Percentiles rank a stretch among this genome's conserved stretches.
These are phyloP conservation scores for Acanthiza pusilla DNA, from an alignment of 2,797 vertebrate species.

Conservation along the genomic window DNA sequence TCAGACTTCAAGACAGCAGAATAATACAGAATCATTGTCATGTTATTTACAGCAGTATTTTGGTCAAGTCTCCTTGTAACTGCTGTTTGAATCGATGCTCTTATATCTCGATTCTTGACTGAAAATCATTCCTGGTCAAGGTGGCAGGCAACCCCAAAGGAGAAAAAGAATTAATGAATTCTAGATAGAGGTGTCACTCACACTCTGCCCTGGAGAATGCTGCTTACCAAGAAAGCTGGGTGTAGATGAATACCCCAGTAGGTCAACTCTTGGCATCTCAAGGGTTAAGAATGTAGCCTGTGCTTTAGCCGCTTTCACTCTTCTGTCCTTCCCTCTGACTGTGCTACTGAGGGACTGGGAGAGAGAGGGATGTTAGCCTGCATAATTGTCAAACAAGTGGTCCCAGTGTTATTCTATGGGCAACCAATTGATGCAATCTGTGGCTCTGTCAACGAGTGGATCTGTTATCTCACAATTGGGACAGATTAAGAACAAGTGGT, in stretches of 20 bases:
- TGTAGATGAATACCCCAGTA: background rate
- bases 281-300: background rate
- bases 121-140: background rate
- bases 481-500: slow-evolving; percentile 31
- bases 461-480: slow-evolving; percentile 1
- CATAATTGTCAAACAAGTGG: background rate
- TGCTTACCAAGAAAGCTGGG: background rate
- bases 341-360: background rate
- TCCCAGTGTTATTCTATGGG: background rate
- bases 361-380: background rate
- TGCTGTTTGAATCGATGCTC: background rate
- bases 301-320: background rate
- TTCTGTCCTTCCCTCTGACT: background rate
- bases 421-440: background rate
- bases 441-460: background rate
- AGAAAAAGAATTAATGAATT: background rate
- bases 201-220: background rate
- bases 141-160: background rate
- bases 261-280: background rate
- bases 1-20: background rate
- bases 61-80: background rate
- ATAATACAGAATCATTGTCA: background rate
- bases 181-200: background rate
- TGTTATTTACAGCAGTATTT: background rate
- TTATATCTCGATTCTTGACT: background rate